Conservation (phyloP, 2,113 vertebrate genomes). For the Falcunculus frontatus region DNA sequence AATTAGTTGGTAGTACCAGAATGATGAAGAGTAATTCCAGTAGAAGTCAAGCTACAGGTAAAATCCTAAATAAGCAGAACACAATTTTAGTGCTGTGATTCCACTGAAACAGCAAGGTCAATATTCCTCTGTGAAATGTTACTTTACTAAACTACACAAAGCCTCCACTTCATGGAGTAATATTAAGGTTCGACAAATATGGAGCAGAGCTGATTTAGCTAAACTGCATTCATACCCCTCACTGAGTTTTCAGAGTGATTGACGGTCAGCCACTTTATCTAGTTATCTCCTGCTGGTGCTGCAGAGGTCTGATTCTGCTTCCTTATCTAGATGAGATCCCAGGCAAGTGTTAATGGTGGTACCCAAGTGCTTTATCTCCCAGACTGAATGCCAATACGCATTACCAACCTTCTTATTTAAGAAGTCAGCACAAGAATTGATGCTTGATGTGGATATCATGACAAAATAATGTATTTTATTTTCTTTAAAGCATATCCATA, state of each 20-base stretch:
- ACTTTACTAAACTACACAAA: neutral
- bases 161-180: neutral
- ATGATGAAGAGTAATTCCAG: neutral
- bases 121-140: neutral
- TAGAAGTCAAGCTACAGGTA: neutral
- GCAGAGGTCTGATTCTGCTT: neutral
- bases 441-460: neutral
- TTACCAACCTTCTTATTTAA: neutral
- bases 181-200: neutral
- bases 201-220: neutral
- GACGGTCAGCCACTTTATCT: rapidly evolving
- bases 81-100: neutral
- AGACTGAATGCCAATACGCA: neutral
- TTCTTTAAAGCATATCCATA: neutral
- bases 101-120: neutral
- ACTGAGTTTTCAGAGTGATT: neutral
- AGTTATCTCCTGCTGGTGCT: neutral
- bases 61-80: neutral
- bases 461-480: neutral
- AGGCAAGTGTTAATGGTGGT: neutral
- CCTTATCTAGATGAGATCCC: neutral
- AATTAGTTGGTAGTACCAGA: neutral
- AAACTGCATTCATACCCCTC: neutral
- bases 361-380: neutral
- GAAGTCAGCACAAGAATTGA: neutral